These are phyloP conservation scores for Oceanodroma tethys DNA, from an alignment of 2,113 vertebrate species.

Conservation along the genomic window DNA sequence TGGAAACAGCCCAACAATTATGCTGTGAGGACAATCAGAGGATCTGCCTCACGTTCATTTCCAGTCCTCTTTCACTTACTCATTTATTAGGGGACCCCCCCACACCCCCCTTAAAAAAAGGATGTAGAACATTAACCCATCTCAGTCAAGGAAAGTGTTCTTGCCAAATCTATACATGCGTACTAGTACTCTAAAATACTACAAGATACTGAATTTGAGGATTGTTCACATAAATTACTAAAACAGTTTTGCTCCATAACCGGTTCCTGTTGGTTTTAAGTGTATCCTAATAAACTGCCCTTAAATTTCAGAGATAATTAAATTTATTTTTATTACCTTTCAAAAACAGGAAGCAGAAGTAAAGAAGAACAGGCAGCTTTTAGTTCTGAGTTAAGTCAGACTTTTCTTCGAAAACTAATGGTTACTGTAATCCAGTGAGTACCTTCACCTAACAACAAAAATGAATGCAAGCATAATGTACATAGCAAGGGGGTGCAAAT, in stretches of 20 bases:
- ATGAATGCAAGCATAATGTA: background rate
- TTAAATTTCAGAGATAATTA: background rate
- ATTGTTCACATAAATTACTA: background rate
- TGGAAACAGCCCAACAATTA: background rate
- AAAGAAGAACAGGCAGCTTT: background rate
- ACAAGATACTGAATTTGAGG: background rate
- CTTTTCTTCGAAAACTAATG: background rate
- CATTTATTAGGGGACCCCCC: rapidly evolving
- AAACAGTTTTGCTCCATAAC: background rate
- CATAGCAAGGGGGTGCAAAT: background rate
- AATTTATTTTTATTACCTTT: background rate
- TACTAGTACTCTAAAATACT: background rate
- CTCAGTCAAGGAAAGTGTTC: background rate
- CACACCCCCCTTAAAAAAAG: background rate
- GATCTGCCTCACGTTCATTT: background rate
- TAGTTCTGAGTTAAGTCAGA: background rate
- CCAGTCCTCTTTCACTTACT: background rate
- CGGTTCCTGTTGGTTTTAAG: background rate
- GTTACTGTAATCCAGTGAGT: background rate
- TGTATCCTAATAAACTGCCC: background rate
- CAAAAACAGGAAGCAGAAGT: background rate
- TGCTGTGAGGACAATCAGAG: background rate
- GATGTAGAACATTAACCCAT: background rate
- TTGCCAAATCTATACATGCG: background rate
- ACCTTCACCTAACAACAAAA: background rate